A percentile compares a stretch with the other conserved stretches of the same genome.
phyloP scores from a whole-genome alignment of 1,140 invertebrate species.

The Berghia stephanieae region DNA sequence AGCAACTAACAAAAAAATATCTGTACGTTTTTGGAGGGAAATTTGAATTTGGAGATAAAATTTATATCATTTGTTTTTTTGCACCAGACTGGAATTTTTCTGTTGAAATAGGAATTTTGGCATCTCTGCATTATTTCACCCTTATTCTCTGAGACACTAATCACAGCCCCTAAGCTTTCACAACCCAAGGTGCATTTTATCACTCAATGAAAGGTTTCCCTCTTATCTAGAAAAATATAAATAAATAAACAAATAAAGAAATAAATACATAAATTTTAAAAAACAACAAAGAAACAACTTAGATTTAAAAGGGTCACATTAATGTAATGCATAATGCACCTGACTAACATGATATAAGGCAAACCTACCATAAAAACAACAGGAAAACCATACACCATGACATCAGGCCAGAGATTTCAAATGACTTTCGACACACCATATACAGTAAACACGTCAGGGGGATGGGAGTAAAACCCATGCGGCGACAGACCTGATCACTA shows the following conservation, averaged over 20 bases:
- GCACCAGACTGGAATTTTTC: too few relatives aligned
- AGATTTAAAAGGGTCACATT: background rate
- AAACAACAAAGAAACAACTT: background rate
- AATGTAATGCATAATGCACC: background rate
- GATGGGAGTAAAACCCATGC: conserved; percentile 98
- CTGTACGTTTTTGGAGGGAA: too few relatives aligned
- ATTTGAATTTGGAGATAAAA: too few relatives aligned
- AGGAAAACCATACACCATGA: conserved; percentile 77
- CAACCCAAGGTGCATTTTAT: too few relatives aligned
- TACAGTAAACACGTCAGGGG: conserved; percentile 88
- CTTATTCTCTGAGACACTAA: too few relatives aligned
- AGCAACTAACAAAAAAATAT: too few relatives aligned
- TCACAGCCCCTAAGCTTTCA: too few relatives aligned
- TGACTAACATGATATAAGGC: background rate
- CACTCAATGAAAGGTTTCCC: too few relatives aligned
- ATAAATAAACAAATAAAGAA: background rate
- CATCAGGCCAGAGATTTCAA: conserved; percentile 72
- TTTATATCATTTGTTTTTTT: too few relatives aligned
- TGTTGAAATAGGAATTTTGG: too few relatives aligned
- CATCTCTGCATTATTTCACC: too few relatives aligned
- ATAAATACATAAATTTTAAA: background rate
- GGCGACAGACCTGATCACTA: conserved; percentile 91
- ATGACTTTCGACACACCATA: conserved; percentile 80
- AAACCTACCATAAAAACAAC: conserved; percentile 77
- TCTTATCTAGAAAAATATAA: conserved; percentile 10